phyloP scores from a whole-genome alignment of 2,797 vertebrate species.

The Pipistrellus pygmaeus region DNA sequence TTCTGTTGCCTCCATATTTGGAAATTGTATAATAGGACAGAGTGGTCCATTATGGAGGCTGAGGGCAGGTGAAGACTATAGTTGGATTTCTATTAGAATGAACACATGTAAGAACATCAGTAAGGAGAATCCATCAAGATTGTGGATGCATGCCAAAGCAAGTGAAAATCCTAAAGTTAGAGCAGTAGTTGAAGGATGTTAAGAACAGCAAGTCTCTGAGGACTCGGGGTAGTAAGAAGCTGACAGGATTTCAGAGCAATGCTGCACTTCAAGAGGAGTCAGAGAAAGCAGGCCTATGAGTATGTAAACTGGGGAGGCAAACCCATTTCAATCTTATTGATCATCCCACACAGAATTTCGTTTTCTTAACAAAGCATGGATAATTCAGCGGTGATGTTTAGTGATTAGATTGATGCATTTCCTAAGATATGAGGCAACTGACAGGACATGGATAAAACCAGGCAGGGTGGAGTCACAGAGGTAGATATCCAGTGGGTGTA shows the following conservation, averaged over 20 bases:
- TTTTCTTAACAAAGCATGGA: background rate
- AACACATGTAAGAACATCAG: background rate
- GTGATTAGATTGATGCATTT: background rate
- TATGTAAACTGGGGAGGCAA: background rate
- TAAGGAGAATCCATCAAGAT: background rate
- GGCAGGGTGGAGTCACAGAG: background rate
- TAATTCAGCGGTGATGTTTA: background rate
- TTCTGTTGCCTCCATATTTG: background rate
- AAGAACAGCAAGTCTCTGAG: background rate
- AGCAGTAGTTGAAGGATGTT: background rate
- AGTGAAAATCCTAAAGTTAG: background rate
- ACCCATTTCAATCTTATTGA: background rate
- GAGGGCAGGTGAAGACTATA: background rate
- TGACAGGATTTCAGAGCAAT: background rate
- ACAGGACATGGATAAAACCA: background rate
- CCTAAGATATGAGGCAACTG: constrained; percentile 23
- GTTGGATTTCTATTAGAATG: constrained; percentile 16
- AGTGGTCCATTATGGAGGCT: background rate
- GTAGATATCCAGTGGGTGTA: background rate
- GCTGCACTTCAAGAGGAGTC: background rate
- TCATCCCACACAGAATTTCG: background rate
- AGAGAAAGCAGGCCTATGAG: background rate
- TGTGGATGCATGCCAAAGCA: background rate
- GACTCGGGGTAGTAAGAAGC: background rate
- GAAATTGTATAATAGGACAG: background rate